Evolutionary conservation across 64 coral and sea anemone species (phyloP).

Genomic region (Montipora foliosa): DNA sequence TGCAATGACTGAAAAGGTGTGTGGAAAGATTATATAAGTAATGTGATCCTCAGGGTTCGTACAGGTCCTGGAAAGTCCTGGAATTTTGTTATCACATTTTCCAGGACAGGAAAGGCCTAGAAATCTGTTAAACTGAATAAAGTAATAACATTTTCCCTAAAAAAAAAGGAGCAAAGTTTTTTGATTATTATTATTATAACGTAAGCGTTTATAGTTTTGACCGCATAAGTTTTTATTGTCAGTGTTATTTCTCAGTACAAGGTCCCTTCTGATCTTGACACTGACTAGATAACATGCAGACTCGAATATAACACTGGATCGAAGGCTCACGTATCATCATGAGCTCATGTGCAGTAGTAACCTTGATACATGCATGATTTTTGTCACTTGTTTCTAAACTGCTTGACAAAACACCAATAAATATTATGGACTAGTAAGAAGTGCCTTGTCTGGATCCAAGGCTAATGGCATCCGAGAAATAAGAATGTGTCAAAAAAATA

Average conservation of each 20-base stretch:
- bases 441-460: neutral
- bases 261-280: neutral
- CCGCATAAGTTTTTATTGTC: neutral
- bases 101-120: neutral
- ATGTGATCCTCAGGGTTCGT: no score
- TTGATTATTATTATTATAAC: neutral
- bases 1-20: no score
- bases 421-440: neutral
- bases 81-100: no score
- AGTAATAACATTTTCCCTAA: neutral
- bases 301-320: no score
- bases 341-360: no score
- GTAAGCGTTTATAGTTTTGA: neutral
- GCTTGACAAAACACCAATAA: neutral
- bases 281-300: no score
- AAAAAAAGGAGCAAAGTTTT: neutral
- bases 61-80: no score
- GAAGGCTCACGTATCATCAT: no score
- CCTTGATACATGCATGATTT: neutral
- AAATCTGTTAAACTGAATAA: conserved; percentile 1
- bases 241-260: neutral
- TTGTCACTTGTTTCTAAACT: no score
- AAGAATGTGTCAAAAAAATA: neutral
- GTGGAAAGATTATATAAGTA: no score
- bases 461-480: neutral